phyloP scores from a whole-genome alignment of 2,888 invertebrate species.

The Harpagoxenus sublaevis region DNA sequence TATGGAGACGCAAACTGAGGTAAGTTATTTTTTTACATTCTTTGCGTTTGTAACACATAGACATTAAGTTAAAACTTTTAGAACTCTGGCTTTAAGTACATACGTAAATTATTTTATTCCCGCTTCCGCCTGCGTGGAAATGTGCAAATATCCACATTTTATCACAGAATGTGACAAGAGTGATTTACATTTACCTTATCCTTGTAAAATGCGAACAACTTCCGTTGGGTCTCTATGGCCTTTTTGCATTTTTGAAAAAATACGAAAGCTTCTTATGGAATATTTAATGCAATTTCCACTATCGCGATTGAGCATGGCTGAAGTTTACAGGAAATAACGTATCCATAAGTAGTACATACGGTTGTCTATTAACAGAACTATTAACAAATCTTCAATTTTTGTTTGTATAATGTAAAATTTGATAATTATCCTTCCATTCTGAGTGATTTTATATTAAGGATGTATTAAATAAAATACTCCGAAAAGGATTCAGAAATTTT shows the following conservation, averaged over 20 bases:
- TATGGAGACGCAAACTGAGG: slow-evolving; percentile 49
- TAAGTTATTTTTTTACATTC: background rate
- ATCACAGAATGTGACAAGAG: background rate
- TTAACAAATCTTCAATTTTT: background rate
- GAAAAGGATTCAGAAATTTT: background rate
- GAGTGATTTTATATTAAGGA: background rate
- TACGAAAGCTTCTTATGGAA: background rate
- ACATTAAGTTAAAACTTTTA: background rate
- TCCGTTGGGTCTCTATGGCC: background rate
- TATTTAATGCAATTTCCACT: slow-evolving; percentile 8
- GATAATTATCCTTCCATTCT: background rate
- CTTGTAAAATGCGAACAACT: background rate
- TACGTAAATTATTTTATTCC: background rate
- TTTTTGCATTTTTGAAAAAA: background rate
- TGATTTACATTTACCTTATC: slow-evolving; percentile 5
- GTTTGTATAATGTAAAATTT: background rate
- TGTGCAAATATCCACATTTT: background rate
- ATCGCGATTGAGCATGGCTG: background rate
- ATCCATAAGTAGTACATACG: background rate
- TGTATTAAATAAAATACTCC: background rate
- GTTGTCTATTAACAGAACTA: background rate
- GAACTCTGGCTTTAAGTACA: background rate
- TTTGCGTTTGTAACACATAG: background rate
- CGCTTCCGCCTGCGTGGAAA: background rate
- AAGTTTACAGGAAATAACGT: background rate